These are phyloP conservation scores for Chiroxiphia lanceolata DNA, from an alignment of 2,797 vertebrate genomes.

Conservation along the genomic window DNA sequence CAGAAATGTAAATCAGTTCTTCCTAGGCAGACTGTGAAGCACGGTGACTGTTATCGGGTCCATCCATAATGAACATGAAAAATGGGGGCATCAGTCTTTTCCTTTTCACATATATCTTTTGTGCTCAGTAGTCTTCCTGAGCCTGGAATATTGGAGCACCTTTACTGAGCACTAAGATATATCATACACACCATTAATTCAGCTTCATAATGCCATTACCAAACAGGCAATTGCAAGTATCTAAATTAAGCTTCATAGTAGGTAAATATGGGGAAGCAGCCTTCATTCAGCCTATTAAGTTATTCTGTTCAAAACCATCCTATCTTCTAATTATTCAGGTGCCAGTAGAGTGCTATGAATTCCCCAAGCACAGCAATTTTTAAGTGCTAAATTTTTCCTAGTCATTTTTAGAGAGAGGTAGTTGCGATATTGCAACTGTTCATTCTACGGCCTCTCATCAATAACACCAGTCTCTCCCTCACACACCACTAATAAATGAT, in stretches of 20 bases:
- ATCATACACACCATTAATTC: not conserved
- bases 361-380: not conserved
- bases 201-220: slow-evolving; percentile 28
- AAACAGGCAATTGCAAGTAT: not conserved
- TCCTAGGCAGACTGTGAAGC: not conserved
- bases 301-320: not conserved
- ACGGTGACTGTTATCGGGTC: slow-evolving; percentile 15
- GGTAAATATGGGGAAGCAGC: not conserved
- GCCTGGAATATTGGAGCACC: not conserved
- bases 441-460: not conserved
- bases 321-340: not conserved
- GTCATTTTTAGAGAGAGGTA: not conserved
- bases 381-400: not conserved
- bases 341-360: not conserved
- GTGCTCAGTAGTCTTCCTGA: not conserved
- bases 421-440: not conserved
- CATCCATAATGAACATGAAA: slow-evolving; percentile 29
- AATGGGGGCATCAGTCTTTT: slow-evolving; percentile 15
- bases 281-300: not conserved
- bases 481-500: not conserved
- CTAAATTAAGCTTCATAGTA: not conserved
- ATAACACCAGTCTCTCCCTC: not conserved
- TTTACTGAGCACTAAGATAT: slow-evolving; percentile 5
- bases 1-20: slow-evolving; percentile 64
- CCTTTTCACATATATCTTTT: slow-evolving; percentile 22